phyloP scores from a whole-genome alignment of 2,888 invertebrate species.

The Sabatieria punctata region DNA sequence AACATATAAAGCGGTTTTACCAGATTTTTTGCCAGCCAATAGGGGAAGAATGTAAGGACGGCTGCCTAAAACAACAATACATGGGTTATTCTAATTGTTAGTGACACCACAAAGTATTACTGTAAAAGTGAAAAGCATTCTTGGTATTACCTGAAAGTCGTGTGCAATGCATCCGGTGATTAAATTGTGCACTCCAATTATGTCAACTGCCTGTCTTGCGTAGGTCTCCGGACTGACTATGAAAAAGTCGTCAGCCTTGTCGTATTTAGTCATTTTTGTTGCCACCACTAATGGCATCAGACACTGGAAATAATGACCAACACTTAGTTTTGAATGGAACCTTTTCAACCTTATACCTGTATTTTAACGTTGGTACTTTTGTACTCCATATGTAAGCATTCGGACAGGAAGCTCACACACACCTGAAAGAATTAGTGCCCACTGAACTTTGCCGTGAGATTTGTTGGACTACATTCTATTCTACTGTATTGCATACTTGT shows the following conservation, averaged over 20 bases:
- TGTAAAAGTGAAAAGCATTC: too few relatives aligned
- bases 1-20: neutral
- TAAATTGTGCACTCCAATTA: constrained; percentile 19
- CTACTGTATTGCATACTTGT: too few relatives aligned
- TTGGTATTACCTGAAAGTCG: constrained; percentile 24
- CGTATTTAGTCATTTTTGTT: constrained; percentile 28
- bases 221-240: constrained; percentile 25
- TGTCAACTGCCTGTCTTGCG: constrained; percentile 21
- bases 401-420: neutral
- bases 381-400: neutral
- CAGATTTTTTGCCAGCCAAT: neutral
- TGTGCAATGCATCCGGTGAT: constrained; percentile 28
- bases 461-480: too few relatives aligned
- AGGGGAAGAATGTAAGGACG: neutral
- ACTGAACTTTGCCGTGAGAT: too few relatives aligned
- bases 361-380: neutral
- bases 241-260: constrained; percentile 10
- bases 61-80: neutral
- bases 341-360: neutral
- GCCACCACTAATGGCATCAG: constrained; percentile 26
- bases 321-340: neutral
- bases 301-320: constrained; percentile 15
- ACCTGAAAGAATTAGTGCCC: neutral
- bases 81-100: too few relatives aligned
- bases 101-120: too few relatives aligned